phyloP scores from a whole-genome alignment of 2,888 invertebrate species.

The Dicyrtomina minuta region DNA sequence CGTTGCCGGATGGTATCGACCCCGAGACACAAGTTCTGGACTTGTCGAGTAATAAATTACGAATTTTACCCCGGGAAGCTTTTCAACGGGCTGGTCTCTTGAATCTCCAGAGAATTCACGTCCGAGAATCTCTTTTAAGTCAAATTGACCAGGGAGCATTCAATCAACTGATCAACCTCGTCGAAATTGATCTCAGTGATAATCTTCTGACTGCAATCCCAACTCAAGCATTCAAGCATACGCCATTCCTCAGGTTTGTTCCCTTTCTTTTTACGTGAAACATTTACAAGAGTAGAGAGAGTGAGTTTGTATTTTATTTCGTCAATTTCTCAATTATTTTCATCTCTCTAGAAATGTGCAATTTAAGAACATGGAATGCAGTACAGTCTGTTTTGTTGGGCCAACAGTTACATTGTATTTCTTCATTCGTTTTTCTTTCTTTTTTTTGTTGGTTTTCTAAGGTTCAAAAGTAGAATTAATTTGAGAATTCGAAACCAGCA shows the following conservation, averaged over 20 bases:
- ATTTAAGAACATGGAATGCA: too few relatives aligned
- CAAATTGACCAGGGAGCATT: slow-evolving; percentile 83
- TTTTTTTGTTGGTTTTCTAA: too few relatives aligned
- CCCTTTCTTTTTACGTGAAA: neutral
- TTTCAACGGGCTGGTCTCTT: slow-evolving; percentile 78
- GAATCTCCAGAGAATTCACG: slow-evolving; percentile 82
- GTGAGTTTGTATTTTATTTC: neutral
- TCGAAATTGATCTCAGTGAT: slow-evolving; percentile 83
- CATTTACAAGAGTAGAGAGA: too few relatives aligned
- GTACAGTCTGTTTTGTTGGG: too few relatives aligned
- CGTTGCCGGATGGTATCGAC: slow-evolving; percentile 82
- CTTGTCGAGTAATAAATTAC: slow-evolving; percentile 82
- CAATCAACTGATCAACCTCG: slow-evolving; percentile 81
- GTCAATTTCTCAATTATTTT: neutral
- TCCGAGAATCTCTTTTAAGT: slow-evolving; percentile 79
- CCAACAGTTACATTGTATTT: too few relatives aligned
- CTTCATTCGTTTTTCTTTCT: too few relatives aligned
- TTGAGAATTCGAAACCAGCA: too few relatives aligned
- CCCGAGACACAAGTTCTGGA: slow-evolving; percentile 88
- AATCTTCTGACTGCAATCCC: slow-evolving; percentile 81
- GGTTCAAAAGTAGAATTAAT: too few relatives aligned
- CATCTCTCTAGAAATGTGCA: neutral
- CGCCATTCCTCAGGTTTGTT: slow-evolving; percentile 70
- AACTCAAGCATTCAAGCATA: slow-evolving; percentile 73
- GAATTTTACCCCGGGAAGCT: slow-evolving; percentile 77